Evolutionary conservation across 2,888 invertebrate genomes (phyloP), one percentile per base, ranked within the genome.

Genomic region (Strigamia maritima): DNA sequence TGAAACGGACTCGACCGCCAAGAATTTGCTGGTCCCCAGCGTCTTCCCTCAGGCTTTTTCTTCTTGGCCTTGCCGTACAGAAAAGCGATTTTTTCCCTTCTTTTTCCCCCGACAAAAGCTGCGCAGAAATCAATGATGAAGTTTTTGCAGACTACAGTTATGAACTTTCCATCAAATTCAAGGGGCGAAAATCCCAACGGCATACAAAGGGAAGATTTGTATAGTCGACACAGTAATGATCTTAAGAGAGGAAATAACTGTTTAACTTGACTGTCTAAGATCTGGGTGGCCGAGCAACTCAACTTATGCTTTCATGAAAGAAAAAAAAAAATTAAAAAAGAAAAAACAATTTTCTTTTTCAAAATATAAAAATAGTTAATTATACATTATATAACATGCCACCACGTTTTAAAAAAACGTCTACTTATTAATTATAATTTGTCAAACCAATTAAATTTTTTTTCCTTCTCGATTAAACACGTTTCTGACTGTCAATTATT

Each of bases 21-120:
- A 77, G 60, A 49, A 49, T 60, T 54, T 40, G 49, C 60, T 31
- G 31, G 35, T 60, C 60, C 60, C 77, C 31, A n/a, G 40, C 38
- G 77, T 60, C 40, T 65, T 65, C 60, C 60, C 60, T 24, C 22
- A 65, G 60, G 60, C 60, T 22, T 77, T 77, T 44, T 77, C 77
- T 24, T 40, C 19, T 44, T 22, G 77, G 77, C 77, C 28, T 77
- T 49, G 60, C 60, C 22, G 24, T 22, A 24, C 22, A 65, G 60
- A 24, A 24, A 65, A 65, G 60, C 22, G n/a, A n/a, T 24, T 24
- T 24, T 22, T 65, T 24, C 10, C 4, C 22, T 19, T 3, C 12
- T 19, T 65, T 24, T 65, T 65, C 1, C 19, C 24, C 19, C 24
- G 60, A 65, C 60, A 65, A 65, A 65, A 65, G 60, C 19, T 12